Conservation (phyloP, 2,113 vertebrate genomes). For the Ptilorrhoa leucosticta region DNA sequence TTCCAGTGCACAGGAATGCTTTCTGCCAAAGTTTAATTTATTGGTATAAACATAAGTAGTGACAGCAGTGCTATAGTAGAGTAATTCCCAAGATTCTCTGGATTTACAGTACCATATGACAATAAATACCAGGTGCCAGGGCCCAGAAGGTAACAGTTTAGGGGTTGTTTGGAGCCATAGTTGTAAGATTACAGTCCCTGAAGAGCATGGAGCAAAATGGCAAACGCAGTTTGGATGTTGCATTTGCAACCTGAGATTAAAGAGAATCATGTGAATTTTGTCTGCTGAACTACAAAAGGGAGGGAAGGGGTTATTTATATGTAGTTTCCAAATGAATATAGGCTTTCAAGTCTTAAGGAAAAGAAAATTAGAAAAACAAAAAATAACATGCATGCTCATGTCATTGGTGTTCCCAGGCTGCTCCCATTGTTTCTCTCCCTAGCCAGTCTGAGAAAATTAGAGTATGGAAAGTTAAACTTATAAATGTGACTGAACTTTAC, state of each 20-base stretch:
- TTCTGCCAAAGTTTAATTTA: not conserved
- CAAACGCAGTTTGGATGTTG: not conserved
- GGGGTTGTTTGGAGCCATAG: not conserved
- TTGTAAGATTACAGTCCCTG: not conserved
- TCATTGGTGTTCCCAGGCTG: not conserved
- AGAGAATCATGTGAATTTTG: not conserved
- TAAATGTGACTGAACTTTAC: not conserved
- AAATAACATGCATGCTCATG: not conserved
- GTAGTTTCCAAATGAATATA: not conserved
- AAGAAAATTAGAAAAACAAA: not conserved
- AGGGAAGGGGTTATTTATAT: accelerated
- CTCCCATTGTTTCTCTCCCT: not conserved
- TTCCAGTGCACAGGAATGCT: not conserved
- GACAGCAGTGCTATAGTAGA: not conserved
- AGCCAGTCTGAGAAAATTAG: not conserved
- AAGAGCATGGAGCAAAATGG: not conserved
- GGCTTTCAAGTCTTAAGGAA: not conserved
- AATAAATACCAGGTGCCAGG: not conserved
- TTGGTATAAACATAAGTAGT: not conserved
- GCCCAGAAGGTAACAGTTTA: accelerated
- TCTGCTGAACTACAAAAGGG: not conserved
- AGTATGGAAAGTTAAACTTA: not conserved
- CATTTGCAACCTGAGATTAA: not conserved
- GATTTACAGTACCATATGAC: not conserved
- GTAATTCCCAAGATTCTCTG: not conserved